Evolutionary conservation across 2,888 invertebrate genomes (phyloP), one percentile per base, ranked within the genome.

Genomic region (Hirtodrosophila cameraria): DNA sequence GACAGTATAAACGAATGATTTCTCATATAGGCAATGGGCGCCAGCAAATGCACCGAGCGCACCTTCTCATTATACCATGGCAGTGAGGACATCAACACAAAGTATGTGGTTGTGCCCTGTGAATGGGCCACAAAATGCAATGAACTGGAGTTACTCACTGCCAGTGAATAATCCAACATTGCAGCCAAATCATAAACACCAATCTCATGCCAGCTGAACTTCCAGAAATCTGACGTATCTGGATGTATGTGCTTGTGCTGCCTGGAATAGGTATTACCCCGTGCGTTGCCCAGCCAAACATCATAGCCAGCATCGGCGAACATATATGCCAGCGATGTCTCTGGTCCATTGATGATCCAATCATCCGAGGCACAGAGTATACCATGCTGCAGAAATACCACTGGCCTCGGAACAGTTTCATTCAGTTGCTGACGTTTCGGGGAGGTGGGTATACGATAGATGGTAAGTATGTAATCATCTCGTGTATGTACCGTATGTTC

Each of bases 241-340:
- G 91, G 89, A 50, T 89, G 86, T 6, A 91, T 88, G 13, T 88
- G 90, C 16, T 90, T 86, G 70, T 94, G 93, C 20, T 90, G 88
- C 27, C 90, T 89, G 2, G 92, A 92, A 76, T 94, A 94, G 1
- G 92, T 92, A 78, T 94, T 96, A 9, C 88, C 97, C 2, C 97
- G 93, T 4, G 93, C 93, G 85, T 96, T 97, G 0, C 95, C 95
- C 89, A 97, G 88, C 97, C 97, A 97, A 0, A 95, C 95, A 69
- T 95, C 95, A 71, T 92, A 95, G 1, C 94, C 95, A 66, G 92
- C 92, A 77, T 95, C 94, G 1, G 94, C 94, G 15, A 95, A 85
- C 66, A 90, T 84, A 41, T 88, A 90, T 0, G 89, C 89, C 20
- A 90, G 60, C 2, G 93, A 92, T 0, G 93, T 92, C 28, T 93